Conservation (phyloP, 2,888 invertebrate genomes). For the Caenorhabditis doughertyi region DNA sequence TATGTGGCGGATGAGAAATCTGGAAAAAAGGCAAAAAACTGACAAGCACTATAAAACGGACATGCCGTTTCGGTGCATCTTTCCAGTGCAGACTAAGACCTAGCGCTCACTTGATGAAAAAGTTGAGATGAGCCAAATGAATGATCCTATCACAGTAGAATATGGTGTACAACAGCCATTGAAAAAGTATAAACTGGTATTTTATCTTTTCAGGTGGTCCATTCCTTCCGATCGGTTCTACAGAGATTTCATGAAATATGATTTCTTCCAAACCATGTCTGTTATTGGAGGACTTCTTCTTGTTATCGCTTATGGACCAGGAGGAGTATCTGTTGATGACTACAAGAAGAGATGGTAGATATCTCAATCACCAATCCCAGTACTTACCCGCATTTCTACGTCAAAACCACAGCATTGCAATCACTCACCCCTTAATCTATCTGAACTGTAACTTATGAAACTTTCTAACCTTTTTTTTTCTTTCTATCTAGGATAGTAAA, state of each 20-base stretch:
- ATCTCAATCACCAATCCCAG: neutral
- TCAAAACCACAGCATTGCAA: conserved; percentile 44
- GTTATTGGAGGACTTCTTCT: conserved; percentile 97
- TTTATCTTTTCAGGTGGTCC: conserved; percentile 87
- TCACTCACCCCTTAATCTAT: neutral
- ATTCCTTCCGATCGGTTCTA: conserved; percentile 96
- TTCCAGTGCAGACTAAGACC: too few species aligned
- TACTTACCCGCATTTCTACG: conserved; percentile 43
- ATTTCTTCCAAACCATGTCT: conserved; percentile 96
- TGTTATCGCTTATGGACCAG: conserved; percentile 98
- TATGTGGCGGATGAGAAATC: too few species aligned
- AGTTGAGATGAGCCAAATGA: too few species aligned
- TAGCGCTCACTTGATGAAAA: too few species aligned
- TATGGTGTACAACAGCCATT: too few species aligned
- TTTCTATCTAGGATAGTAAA: conserved; percentile 34
- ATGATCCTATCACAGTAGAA: too few species aligned
- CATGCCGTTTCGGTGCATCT: too few species aligned
- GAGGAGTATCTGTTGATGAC: conserved; percentile 99
- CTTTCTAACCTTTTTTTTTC: conserved; percentile 4
- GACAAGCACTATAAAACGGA: too few species aligned
- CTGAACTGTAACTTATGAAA: conserved; percentile 37
- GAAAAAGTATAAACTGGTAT: too few species aligned
- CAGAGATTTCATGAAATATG: conserved; percentile 99
- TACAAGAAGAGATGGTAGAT: conserved; percentile 97
- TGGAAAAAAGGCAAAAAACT: too few species aligned